Evolutionary conservation across 2,113 vertebrate genomes (phyloP).

Genomic region (Thunnus thynnus): DNA sequence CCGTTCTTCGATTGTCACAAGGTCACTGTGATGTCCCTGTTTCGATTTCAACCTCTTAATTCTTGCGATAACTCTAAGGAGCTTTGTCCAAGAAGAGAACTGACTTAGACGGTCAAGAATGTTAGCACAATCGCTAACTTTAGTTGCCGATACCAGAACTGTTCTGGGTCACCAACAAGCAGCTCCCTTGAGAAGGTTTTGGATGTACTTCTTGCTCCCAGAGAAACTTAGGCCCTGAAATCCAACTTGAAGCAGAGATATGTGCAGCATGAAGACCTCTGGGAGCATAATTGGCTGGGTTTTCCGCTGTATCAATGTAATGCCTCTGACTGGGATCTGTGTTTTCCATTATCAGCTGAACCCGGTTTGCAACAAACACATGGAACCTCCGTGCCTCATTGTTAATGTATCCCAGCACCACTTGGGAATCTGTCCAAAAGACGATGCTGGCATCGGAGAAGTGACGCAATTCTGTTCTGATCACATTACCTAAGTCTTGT

Average conservation of each 20-base stretch:
- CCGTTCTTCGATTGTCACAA: too few relatives aligned
- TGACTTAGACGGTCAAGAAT: too few relatives aligned
- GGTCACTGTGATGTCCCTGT: too few relatives aligned
- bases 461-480: neutral
- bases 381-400: neutral
- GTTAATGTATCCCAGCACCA: neutral
- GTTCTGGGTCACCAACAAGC: too few relatives aligned
- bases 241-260: neutral
- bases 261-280: neutral
- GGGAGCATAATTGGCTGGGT: neutral
- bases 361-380: constrained; percentile 12
- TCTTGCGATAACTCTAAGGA: too few relatives aligned
- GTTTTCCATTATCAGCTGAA: neutral
- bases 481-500: neutral
- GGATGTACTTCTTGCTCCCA: too few relatives aligned
- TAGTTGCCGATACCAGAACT: too few relatives aligned
- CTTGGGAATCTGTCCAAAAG: neutral
- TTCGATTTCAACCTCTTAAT: too few relatives aligned
- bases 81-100: too few relatives aligned
- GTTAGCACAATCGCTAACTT: too few relatives aligned
- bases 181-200: too few relatives aligned
- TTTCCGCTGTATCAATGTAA: neutral
- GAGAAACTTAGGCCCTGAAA: neutral
- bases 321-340: neutral
- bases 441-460: neutral